These are phyloP conservation scores for Chironomus tepperi DNA, from an alignment of 1,140 invertebrate species.

Conservation along the genomic window DNA sequence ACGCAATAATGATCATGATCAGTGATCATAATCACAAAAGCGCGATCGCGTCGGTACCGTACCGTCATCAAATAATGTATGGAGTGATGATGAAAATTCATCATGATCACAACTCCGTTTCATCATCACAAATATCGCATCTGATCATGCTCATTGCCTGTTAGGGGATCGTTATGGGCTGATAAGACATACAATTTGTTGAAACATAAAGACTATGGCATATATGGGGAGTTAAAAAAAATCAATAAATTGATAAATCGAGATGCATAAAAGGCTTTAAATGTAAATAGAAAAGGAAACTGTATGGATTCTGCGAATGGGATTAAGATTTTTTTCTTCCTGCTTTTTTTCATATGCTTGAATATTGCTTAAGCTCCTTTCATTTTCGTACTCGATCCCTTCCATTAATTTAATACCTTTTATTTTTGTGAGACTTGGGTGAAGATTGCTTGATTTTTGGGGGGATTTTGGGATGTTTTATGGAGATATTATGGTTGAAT, in stretches of 20 bases:
- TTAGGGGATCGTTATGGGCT: neutral
- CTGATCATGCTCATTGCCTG: no score
- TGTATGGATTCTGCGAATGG: neutral
- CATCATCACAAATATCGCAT: no score
- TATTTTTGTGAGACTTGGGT: no score
- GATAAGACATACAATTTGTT: slow-evolving; percentile 8
- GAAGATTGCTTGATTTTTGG: no score
- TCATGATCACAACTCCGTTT: no score
- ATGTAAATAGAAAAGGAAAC: neutral
- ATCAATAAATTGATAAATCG: slow-evolving; percentile 14
- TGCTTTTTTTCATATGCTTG: neutral
- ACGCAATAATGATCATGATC: no score
- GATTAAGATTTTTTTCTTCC: neutral
- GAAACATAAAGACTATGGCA: neutral
- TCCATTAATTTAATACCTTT: slow-evolving; percentile 14
- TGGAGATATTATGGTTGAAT: no score
- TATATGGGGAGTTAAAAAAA: slow-evolving; percentile 8
- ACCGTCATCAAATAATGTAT: no score
- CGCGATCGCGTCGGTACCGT: no score
- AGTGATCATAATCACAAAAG: no score
- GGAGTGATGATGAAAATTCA: no score
- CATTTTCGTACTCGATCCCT: neutral
- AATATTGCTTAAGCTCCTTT: neutral
- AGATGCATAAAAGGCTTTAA: neutral
- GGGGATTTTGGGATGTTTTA: no score